Percentiles rank a stretch among this genome's conserved stretches.
Evolutionary conservation across 1,140 invertebrate species (phyloP).

Genomic region (Heliconius nattereri): DNA sequence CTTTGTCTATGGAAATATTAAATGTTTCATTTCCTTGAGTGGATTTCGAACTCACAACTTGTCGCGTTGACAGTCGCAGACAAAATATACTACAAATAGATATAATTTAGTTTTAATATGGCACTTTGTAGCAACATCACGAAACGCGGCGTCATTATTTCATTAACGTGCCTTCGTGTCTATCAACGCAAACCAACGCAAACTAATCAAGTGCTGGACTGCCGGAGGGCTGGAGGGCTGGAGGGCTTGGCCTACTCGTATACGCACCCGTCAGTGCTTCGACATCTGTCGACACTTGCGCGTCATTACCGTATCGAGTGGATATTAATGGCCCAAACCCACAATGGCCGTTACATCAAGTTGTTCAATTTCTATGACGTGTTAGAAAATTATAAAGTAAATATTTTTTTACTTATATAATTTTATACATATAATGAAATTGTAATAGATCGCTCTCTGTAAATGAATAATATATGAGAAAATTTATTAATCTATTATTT

Average conservation of each 20-base stretch:
- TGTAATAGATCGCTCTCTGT: no score
- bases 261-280: constrained; percentile 19
- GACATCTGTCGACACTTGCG: constrained; percentile 37
- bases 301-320: constrained; percentile 35
- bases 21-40: no score
- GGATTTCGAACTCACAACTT: no score
- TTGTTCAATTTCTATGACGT: constrained; percentile 1
- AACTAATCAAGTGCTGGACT: constrained; percentile 32
- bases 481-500: no score
- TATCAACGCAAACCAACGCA: constrained; percentile 30
- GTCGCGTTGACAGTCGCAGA: neutral
- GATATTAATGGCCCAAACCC: constrained; percentile 26
- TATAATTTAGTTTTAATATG: neutral
- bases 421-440: no score
- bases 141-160: constrained; percentile 33
- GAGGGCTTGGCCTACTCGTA: constrained; percentile 8
- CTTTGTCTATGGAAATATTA: no score
- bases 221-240: no score
- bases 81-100: neutral
- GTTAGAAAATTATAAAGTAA: neutral
- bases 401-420: neutral
- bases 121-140: neutral
- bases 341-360: constrained; percentile 26
- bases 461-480: no score
- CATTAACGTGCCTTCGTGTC: constrained; percentile 26